Percentiles rank a stretch among this genome's conserved stretches.
Evolutionary conservation across 92 coral and sea anemone genomes (phyloP).

Genomic region (Isaurus tuberculatus): DNA sequence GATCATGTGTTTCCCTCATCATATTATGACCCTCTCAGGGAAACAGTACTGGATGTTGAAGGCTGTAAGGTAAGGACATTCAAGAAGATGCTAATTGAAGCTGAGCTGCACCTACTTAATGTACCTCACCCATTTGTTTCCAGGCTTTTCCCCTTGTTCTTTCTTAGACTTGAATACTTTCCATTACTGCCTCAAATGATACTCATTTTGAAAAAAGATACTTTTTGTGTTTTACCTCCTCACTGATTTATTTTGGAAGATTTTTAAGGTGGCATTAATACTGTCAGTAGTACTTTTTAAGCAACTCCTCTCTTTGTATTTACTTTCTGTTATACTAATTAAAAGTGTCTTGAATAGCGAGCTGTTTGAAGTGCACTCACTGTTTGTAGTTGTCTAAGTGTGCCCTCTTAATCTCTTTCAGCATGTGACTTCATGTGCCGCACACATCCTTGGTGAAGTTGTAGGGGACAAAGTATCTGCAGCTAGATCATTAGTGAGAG

Average conservation of each 20-base stretch:
- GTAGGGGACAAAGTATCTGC: conserved; percentile 79
- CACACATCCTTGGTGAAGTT: conserved; percentile 81
- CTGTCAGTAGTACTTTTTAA: no score
- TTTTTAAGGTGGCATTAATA: no score
- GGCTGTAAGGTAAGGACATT: conserved; percentile 60
- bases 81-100: neutral
- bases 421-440: conserved; percentile 79
- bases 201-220: no score
- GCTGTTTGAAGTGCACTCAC: no score
- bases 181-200: no score
- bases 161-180: no score
- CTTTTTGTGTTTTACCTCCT: neutral
- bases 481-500: conserved; percentile 84
- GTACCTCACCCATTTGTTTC: neutral
- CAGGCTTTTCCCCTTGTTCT: neutral
- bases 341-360: no score
- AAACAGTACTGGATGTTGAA: conserved; percentile 68
- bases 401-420: neutral
- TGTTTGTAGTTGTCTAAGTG: neutral
- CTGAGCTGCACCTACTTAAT: neutral
- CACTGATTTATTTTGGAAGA: no score
- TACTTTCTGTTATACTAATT: no score
- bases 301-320: no score
- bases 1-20: conserved; percentile 84
- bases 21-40: conserved; percentile 86